These are phyloP conservation scores for Noctilio leporinus DNA, from an alignment of 2,113 vertebrate genomes.

Conservation along the genomic window DNA sequence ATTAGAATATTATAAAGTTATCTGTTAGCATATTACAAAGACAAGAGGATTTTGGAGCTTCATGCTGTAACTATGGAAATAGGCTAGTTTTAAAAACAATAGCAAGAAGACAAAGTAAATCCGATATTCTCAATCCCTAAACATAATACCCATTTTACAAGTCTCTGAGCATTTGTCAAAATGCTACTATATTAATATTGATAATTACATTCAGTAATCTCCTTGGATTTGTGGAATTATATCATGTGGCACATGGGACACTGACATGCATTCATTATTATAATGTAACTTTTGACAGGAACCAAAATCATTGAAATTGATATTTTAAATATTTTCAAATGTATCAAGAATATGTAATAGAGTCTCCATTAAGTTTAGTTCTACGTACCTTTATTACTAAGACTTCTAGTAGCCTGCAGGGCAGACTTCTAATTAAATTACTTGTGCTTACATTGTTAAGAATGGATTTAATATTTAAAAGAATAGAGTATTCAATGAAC, in stretches of 20 bases:
- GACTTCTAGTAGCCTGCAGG: neutral
- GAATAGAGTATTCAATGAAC: neutral
- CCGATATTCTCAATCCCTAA: neutral
- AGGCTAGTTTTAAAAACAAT: neutral
- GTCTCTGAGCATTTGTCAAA: neutral
- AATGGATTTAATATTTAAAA: neutral
- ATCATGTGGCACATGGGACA: neutral
- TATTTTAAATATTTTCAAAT: neutral
- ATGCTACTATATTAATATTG: neutral
- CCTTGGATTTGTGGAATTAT: neutral
- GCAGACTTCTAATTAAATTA: neutral
- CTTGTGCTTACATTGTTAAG: neutral
- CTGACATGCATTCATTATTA: neutral
- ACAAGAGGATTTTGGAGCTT: neutral
- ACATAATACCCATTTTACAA: neutral
- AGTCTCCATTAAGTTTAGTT: neutral
- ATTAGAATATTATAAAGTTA: neutral
- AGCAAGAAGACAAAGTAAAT: neutral
- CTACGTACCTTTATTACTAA: neutral
- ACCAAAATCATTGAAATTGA: neutral
- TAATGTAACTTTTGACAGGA: neutral
- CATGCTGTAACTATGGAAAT: conserved; percentile 14
- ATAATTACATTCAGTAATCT: neutral
- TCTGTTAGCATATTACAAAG: neutral
- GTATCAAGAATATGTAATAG: neutral